Base-by-base conservation (phyloP, 2,113 vertebrate species). In the Hystrix brachyura region DNA sequence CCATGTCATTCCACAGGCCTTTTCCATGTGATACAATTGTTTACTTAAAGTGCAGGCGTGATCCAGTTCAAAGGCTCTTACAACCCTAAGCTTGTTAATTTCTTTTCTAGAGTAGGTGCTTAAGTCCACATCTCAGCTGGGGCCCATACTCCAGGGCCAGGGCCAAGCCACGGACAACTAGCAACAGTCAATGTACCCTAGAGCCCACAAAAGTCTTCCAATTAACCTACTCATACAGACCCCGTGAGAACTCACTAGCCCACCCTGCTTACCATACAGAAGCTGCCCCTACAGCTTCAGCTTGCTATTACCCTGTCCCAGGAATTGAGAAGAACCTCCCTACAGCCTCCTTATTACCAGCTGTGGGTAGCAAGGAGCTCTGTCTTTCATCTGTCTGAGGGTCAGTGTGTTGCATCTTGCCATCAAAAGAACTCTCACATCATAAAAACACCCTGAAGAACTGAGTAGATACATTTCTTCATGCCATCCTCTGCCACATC, bases 231-330 rank as follows among this genome's bases (percentile, higher is more conserved):
- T 53, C 64, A 32, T 60, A 11, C 0, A 32, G 25, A 71, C 12
- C 27, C 27, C 0, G 0, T 17, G 17, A 74, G 72, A 29, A 18
- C 60, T 9, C 17, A 57, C 27, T 60, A 13, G 53, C 32, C 2
- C 7, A 2, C 9, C 46, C n/a, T 18, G 0, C 17, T 46, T 21
- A 4, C 5, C 80, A 2, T 0, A 14, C 4, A 15, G 13, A 57
- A 3, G 11, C 60, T 27, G 19, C 32, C 48, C 29, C 4, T 3
- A 19, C 0, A 55, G 64, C 76, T 38, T 51, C 5, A 32, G 10
- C 17, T 32, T 19, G 23, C 78, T 57, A 10, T 13, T 1, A 25
- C 15, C 53, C 72, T 29, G 11, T 7, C 48, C 67, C 51, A 18
- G 0, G 38, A 23, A 23, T 43, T 12, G 19, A 11, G 7, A n/a